phyloP scores from a whole-genome alignment of 2,888 invertebrate species.

The Chrysopilus asiliformis region DNA sequence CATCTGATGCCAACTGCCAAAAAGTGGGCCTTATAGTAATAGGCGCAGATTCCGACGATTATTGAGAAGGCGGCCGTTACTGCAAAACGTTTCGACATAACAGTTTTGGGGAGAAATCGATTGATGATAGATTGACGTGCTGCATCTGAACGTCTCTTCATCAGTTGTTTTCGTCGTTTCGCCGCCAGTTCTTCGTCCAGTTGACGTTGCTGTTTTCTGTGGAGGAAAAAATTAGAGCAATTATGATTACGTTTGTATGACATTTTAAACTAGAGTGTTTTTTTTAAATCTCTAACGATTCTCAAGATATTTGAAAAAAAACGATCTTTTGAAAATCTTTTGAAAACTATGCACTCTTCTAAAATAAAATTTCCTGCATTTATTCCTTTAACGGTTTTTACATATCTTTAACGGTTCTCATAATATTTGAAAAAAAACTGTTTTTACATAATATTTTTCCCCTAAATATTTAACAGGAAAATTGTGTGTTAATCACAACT shows the following conservation, averaged over 20 bases:
- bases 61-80: constrained; percentile 36
- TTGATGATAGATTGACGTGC: constrained; percentile 20
- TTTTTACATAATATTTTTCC: not conserved
- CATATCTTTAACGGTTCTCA: no score
- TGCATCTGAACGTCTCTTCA: constrained; percentile 18
- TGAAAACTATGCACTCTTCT: no score
- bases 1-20: constrained; percentile 32
- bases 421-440: no score
- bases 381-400: no score
- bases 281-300: no score
- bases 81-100: constrained; percentile 26
- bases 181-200: constrained; percentile 42
- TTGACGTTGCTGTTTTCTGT: constrained; percentile 45
- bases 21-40: constrained; percentile 34
- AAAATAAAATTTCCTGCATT: constrained; percentile 1
- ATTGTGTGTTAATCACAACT: no score
- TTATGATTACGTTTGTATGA: not conserved
- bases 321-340: no score
- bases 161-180: constrained; percentile 32
- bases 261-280: not conserved
- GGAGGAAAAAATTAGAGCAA: constrained; percentile 20
- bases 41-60: constrained; percentile 34
- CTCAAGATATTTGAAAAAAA: no score
- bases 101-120: constrained; percentile 22
- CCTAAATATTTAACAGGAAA: no score